Conservation (phyloP, 2,797 vertebrate species). For the Petrocephalus sullivani region DNA sequence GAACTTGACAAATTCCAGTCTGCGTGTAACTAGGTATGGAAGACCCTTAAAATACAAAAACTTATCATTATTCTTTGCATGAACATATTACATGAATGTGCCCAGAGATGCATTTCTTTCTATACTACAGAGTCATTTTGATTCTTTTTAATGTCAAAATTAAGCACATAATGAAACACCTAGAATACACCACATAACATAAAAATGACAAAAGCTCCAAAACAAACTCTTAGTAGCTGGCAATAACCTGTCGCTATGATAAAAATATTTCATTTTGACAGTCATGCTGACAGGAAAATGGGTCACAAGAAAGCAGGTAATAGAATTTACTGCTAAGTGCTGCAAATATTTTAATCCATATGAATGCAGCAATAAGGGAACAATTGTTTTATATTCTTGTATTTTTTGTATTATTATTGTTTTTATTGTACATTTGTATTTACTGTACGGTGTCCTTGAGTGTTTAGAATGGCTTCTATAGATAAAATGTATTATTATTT, state of each 20-base stretch:
- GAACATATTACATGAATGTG: no score
- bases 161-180: neutral
- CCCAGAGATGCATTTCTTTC: no score
- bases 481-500: no score
- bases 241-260: conserved; percentile 34
- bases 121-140: no score
- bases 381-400: no score
- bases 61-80: no score
- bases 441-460: no score
- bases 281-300: conserved; percentile 20
- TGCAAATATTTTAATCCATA: neutral
- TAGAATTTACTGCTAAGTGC: neutral
- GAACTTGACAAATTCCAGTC: neutral
- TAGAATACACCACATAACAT: conserved; percentile 9
- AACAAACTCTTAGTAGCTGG: conserved; percentile 25
- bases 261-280: conserved; percentile 31
- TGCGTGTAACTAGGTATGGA: neutral
- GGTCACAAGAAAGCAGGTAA: conserved; percentile 43
- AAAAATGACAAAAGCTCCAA: conserved; percentile 47
- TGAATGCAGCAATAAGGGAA: neutral
- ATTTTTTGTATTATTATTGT: no score
- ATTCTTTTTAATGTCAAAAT: neutral
- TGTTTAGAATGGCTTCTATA: no score
- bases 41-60: neutral
- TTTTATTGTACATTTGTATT: no score